Conservation (phyloP, 2,888 invertebrate species). For the Baronia brevicornis region DNA sequence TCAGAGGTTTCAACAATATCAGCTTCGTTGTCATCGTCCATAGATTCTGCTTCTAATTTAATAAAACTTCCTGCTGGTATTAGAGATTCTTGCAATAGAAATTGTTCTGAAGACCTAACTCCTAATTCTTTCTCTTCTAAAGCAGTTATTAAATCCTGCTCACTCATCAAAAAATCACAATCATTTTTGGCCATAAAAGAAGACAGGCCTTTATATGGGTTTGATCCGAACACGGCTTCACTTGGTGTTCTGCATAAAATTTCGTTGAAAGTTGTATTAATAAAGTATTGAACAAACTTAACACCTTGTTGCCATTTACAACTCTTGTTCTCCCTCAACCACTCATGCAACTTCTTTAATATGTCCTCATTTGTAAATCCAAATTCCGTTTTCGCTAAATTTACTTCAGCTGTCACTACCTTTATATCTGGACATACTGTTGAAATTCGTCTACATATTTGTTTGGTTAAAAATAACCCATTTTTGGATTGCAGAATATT, state of each 20-base stretch:
- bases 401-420: conserved; percentile 30
- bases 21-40: conserved; percentile 14
- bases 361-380: conserved; percentile 42
- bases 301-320: conserved; percentile 43
- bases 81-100: conserved; percentile 35
- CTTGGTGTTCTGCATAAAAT: conserved; percentile 36
- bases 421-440: conserved; percentile 32
- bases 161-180: conserved; percentile 33
- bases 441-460: conserved; percentile 37
- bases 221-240: conserved; percentile 35
- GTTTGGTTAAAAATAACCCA: conserved; percentile 32
- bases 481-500: conserved; percentile 50
- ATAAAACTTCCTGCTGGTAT: conserved; percentile 35
- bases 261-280: conserved; percentile 38
- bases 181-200: conserved; percentile 27
- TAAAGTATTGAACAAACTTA: conserved; percentile 38
- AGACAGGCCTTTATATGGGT: conserved; percentile 34
- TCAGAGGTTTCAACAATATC: conserved; percentile 6
- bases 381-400: conserved; percentile 24
- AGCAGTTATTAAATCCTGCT: conserved; percentile 30
- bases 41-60: conserved; percentile 29
- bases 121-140: conserved; percentile 26
- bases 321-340: conserved; percentile 33
- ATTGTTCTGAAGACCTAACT: conserved; percentile 25
- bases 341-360: conserved; percentile 34